phyloP scores from a whole-genome alignment of 2,797 vertebrate genomes.

The Agapornis canus region DNA sequence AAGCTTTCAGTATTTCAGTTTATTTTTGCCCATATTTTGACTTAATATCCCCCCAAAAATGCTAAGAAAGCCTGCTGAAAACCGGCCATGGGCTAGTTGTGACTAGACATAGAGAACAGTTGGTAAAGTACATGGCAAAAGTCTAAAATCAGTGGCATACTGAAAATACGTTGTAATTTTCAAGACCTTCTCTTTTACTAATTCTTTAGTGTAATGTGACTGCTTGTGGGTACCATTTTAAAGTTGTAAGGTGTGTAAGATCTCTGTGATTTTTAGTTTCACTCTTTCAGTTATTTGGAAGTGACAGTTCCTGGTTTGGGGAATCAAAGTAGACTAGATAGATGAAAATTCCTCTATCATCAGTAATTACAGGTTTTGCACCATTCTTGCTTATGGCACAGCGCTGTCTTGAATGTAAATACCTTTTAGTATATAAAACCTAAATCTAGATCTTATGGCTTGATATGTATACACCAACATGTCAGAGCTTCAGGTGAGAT shows the following conservation, averaged over 20 bases:
- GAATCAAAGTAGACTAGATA: not conserved
- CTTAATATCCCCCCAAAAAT: not conserved
- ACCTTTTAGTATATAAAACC: not conserved
- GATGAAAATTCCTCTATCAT: not conserved
- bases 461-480: not conserved
- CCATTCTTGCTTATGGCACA: not conserved
- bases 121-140: not conserved
- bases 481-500: not conserved
- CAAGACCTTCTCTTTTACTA: not conserved
- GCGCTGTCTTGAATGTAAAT: not conserved
- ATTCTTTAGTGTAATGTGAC: not conserved
- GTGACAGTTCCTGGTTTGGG: not conserved
- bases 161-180: not conserved
- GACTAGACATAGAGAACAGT: not conserved
- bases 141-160: not conserved
- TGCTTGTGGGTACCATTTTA: not conserved
- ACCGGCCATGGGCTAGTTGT: not conserved
- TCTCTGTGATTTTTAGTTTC: not conserved
- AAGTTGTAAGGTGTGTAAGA: not conserved
- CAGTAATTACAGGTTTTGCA: not conserved
- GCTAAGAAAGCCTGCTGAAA: not conserved
- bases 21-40: not conserved
- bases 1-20: not conserved
- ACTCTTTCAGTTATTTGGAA: not conserved
- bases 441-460: not conserved